These are phyloP conservation scores for Alsophila aescularia DNA, from an alignment of 2,888 invertebrate species.

Conservation along the genomic window DNA sequence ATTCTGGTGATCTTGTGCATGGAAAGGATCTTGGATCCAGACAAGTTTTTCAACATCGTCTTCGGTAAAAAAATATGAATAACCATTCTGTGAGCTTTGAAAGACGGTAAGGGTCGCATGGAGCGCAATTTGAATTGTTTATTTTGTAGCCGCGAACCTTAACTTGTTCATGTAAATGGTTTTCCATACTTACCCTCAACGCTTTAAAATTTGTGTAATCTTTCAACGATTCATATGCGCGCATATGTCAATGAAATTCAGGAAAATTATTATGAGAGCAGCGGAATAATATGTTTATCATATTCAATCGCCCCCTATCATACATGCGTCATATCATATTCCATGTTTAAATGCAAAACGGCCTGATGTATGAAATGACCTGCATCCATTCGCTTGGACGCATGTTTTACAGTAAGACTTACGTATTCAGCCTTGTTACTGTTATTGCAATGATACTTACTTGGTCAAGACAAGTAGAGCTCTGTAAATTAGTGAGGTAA, in stretches of 20 bases:
- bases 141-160: too few species aligned
- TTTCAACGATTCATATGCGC: too few species aligned
- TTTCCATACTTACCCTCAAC: too few species aligned
- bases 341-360: slow-evolving; percentile 1
- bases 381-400: slow-evolving; percentile 32
- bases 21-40: too few species aligned
- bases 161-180: too few species aligned
- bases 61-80: too few species aligned
- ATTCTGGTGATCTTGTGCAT: too few species aligned
- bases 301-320: background rate
- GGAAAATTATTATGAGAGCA: background rate
- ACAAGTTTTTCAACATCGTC: too few species aligned
- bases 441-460: slow-evolving; percentile 21
- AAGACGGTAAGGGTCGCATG: too few species aligned
- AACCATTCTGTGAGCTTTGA: too few species aligned
- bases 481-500: slow-evolving; percentile 10
- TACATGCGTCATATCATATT: background rate
- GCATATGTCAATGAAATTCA: background rate
- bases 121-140: too few species aligned
- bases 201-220: too few species aligned
- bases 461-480: slow-evolving; percentile 6
- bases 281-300: background rate
- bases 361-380: slow-evolving; percentile 26
- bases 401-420: slow-evolving; percentile 25
- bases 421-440: slow-evolving; percentile 41